phyloP scores from a whole-genome alignment of 2,888 invertebrate genomes.

The Scaeva pyrastri region DNA sequence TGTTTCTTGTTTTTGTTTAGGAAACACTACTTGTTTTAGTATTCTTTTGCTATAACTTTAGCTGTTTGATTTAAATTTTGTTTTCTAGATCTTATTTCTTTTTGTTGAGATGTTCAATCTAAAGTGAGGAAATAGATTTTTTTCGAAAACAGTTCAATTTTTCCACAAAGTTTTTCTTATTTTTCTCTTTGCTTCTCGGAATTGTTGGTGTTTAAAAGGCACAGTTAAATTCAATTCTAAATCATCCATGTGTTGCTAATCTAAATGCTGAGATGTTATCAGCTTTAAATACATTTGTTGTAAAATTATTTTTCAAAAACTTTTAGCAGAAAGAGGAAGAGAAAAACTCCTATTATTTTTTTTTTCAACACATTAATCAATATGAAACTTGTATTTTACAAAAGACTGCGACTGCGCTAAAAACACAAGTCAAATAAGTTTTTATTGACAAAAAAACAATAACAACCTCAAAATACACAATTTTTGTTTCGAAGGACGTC shows the following conservation, averaged over 20 bases:
- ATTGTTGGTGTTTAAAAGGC: not conserved
- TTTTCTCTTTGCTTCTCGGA: not conserved
- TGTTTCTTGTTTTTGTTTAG: not conserved
- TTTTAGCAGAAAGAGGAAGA: not conserved
- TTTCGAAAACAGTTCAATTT: not conserved
- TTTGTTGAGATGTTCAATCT: not conserved
- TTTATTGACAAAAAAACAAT: not conserved
- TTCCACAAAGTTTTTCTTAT: not conserved
- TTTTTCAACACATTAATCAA: constrained; percentile 28
- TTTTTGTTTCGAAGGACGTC: not conserved
- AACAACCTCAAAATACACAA: not conserved
- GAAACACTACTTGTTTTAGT: not conserved
- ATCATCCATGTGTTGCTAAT: not conserved
- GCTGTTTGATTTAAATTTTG: not conserved
- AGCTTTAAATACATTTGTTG: too few species aligned
- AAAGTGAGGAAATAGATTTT: not conserved
- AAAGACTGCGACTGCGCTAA: not conserved
- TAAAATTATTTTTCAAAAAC: not conserved
- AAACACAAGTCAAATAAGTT: not conserved
- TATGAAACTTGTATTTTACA: constrained; percentile 4
- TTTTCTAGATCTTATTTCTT: not conserved
- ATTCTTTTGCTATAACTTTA: too few species aligned
- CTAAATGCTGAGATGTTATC: not conserved
- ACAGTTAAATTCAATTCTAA: not conserved
- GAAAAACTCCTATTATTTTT: constrained; percentile 8